Evolutionary conservation across 2,113 vertebrate genomes (phyloP).

Genomic region (Epinephelus fuscoguttatus): DNA sequence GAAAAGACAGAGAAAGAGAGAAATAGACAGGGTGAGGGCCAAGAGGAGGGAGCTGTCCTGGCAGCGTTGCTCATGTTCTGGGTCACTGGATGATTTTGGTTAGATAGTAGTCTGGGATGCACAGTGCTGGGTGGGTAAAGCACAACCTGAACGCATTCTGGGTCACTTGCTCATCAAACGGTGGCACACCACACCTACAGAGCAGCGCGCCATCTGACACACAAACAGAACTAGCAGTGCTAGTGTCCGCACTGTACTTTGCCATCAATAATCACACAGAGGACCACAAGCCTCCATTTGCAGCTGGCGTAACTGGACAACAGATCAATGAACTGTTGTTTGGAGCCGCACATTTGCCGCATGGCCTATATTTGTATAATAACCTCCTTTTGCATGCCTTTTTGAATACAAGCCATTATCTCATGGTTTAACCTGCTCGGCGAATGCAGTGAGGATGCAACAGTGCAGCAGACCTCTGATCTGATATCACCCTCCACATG

Average conservation of each 20-base stretch:
- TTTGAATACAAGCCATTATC: constrained; percentile 5
- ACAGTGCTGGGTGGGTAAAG: constrained; percentile 36
- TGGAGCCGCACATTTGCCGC: not conserved
- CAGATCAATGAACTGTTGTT: constrained; percentile 33
- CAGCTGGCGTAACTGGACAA: constrained; percentile 10
- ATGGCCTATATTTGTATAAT: constrained; percentile 1
- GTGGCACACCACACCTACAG: constrained; percentile 34
- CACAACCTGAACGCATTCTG: constrained; percentile 56
- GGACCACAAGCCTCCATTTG: constrained; percentile 21
- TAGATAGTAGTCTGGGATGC: constrained; percentile 25
- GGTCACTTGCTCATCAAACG: constrained; percentile 55
- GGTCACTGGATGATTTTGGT: constrained; percentile 61
- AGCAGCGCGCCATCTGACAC: constrained; percentile 27
- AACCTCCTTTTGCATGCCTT: not conserved
- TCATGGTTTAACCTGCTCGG: not conserved
- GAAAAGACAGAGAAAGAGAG: constrained; percentile 17
- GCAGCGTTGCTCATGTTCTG: constrained; percentile 25
- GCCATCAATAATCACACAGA: constrained; percentile 29
- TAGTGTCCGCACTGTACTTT: not conserved
- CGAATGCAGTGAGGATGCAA: constrained; percentile 5
- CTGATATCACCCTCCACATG: constrained; percentile 18
- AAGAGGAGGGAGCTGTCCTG: constrained; percentile 32
- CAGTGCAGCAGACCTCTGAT: constrained; percentile 10
- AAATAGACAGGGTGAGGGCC: constrained; percentile 30
- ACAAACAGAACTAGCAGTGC: constrained; percentile 8